Evolutionary conservation across 2,113 vertebrate species (phyloP).

Genomic region (Nothocercus nigrocapillus): DNA sequence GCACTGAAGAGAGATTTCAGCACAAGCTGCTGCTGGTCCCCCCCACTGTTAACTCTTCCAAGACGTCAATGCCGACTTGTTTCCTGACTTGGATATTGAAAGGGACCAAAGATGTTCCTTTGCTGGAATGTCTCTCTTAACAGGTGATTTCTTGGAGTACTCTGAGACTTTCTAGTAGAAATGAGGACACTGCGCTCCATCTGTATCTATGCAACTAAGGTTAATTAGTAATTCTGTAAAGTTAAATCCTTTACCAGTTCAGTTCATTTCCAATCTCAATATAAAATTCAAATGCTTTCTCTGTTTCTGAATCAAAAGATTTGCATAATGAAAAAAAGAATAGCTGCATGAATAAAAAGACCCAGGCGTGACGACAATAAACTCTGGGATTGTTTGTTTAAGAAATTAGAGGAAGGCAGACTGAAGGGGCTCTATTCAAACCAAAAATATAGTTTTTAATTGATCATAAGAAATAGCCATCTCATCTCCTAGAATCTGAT

Average conservation of each 20-base stretch:
- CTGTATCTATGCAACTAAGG: background rate
- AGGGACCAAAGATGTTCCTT: background rate
- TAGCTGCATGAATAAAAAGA: background rate
- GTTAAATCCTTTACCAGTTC: background rate
- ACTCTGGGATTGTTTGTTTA: background rate
- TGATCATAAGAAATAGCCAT: background rate
- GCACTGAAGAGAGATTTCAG: background rate
- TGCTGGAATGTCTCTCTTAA: background rate
- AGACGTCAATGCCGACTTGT: background rate
- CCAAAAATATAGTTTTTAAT: conserved; percentile 30
- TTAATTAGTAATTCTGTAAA: background rate
- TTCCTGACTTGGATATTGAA: background rate
- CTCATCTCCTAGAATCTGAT: background rate
- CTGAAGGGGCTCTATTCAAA: background rate
- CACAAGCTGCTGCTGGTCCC: background rate
- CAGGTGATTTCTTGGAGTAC: background rate
- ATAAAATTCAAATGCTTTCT: background rate
- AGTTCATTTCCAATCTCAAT: background rate
- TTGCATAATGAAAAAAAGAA: background rate
- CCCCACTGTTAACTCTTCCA: background rate
- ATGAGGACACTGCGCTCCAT: background rate
- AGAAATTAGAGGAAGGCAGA: background rate
- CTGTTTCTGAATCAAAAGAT: background rate
- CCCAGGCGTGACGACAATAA: background rate
- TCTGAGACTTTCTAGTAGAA: background rate